Evolutionary conservation across 2,888 invertebrate species (phyloP).

Genomic region (Hipparchia semele): DNA sequence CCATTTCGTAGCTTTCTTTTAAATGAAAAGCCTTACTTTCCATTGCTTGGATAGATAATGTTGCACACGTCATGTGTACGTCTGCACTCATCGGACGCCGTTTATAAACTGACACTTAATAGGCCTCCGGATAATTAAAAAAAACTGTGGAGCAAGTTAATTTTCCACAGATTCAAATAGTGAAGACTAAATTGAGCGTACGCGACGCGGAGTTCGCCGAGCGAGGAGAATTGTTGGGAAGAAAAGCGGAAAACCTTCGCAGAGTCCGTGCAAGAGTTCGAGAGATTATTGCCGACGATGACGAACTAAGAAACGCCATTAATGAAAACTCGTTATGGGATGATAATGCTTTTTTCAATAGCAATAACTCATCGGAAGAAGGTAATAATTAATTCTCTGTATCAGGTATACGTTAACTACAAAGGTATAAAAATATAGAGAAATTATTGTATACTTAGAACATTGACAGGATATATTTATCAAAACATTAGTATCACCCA

Average conservation of each 20-base stretch:
- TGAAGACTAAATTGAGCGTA: slow-evolving; percentile 64
- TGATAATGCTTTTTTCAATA: slow-evolving; percentile 40
- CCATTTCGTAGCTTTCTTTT: too few species aligned
- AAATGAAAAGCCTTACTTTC: too few species aligned
- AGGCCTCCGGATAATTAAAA: too few species aligned
- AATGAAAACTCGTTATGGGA: slow-evolving; percentile 48
- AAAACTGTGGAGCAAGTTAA: too few species aligned
- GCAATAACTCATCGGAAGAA: slow-evolving; percentile 51
- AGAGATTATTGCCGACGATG: slow-evolving; percentile 58
- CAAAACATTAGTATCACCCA: too few species aligned
- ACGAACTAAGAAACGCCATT: slow-evolving; percentile 50
- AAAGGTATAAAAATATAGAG: too few species aligned
- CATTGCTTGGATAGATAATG: too few species aligned
- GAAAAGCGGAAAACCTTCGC: slow-evolving; percentile 55
- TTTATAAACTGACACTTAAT: too few species aligned
- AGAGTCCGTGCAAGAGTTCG: slow-evolving; percentile 59
- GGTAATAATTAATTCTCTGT: slow-evolving; percentile 48
- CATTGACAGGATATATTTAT: too few species aligned
- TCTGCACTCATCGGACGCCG: too few species aligned
- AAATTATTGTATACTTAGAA: too few species aligned
- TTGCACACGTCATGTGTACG: too few species aligned
- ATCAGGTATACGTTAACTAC: background rate
- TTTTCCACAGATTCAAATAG: slow-evolving; percentile 61
- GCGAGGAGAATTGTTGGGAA: slow-evolving; percentile 54
- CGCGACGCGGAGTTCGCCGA: slow-evolving; percentile 63